Base-by-base conservation (phyloP, 2,888 invertebrate genomes). In the Drosophila paramelanica region DNA sequence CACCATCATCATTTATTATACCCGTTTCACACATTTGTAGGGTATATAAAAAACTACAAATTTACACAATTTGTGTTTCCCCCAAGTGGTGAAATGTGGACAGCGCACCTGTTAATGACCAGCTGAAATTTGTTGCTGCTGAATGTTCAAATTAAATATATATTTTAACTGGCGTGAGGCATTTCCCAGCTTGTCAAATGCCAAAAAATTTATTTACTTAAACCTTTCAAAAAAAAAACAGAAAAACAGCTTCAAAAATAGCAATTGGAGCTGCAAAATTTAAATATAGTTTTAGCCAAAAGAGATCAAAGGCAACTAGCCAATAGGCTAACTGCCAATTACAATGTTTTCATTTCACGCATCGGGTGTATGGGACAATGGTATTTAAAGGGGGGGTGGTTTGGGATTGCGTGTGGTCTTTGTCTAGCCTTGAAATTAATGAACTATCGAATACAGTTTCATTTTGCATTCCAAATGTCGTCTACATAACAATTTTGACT, bases 381-480 rank as follows among this genome's bases (percentile, higher is more conserved):
- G 10, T 8, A 31, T 31, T 10, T 10, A 31, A 10, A 8, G 33
- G 33, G 62, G 13, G 33, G 33, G 62, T 6, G 11, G 17, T 6
- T 10, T 6, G 27, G 42, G 64, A 27, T 43, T 66, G 50, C 38
- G 51, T 39, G 46, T 46, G 43, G 49, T 47, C 56, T 51, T 39
- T 25, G 46, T 67, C 65, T 47, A 70, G 73, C 77, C 77, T 77
- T 74, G 73, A 60, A 70, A 51, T 20, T 61, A 73, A 73, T 73
- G 70, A 69, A 73, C 59, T 60, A 68, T 75, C 61, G 68, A 64
- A 45, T 27, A 31, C 20, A 39, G 52, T 17, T 17, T 88, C 86
- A 88, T 79, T 82, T 86, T 56, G 52, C 71, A 82, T 88, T 70
- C 79, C 77, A 73, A 72, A 72, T 72, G 80, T 70, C 62, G 64